Evolutionary conservation across 1,140 invertebrate genomes (phyloP), one percentile per base, ranked within the genome.

Genomic region (Conus ventricosus): DNA sequence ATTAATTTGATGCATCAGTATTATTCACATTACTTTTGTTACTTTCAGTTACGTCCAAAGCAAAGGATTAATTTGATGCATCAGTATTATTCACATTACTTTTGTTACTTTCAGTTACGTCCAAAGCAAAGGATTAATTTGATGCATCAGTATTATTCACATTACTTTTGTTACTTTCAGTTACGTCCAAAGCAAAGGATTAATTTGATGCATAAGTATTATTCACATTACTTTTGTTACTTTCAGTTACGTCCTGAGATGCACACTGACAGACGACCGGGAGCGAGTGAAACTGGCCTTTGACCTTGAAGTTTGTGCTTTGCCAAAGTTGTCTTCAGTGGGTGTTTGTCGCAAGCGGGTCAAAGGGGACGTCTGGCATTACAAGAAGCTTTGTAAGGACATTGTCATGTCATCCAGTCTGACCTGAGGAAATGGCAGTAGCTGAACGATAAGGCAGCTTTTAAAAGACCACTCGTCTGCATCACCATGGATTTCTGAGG

Each of bases 321-420:
- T 96, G 23, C 93, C 95, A 85, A 93, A 95, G 92, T 90, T 91
- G 92, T 89, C 95, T 17, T 90, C 96, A 55, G 96, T 97, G 60
- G 97, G 97, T 39, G 97, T 98, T 54, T 95, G 96, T 90, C 96
- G 97, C 76, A 98, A 98, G 93, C 94, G 97, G 87, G 96, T 98
- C 3, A 97, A 97, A 93, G 98, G 98, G 4, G 97, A 98, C 93
- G 96, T 97, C 5, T 98, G 97, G 97, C 96, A 97, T 87, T 98
- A 98, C 93, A 98, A 98, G 94, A 96, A 96, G 88, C 96, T 98
- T n/a, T 98, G 97, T 92, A 97, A 98, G 95, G 97, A 98, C 95
- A 96, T 98, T 63, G 95, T 98, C n/a, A 87, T 87, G 39, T 89
- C 93, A 25, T 91, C 92, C 25, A 85, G 71, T 25, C 23, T 85